phyloP scores from a whole-genome alignment of 2,888 invertebrate genomes.

The Morpho achilles region DNA sequence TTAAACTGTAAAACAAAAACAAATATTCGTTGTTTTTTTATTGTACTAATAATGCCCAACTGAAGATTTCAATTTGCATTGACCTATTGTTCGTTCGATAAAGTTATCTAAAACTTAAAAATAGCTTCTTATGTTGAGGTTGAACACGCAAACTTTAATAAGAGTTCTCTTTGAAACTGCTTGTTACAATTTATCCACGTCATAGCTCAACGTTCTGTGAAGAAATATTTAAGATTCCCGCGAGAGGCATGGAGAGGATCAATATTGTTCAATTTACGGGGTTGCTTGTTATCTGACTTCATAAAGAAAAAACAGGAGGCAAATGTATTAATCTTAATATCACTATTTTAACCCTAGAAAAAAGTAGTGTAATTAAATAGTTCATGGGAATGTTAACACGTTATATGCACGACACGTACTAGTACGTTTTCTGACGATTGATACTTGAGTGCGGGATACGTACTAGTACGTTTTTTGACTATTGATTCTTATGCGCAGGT shows the following conservation, averaged over 20 bases:
- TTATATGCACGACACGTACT: too few relatives aligned
- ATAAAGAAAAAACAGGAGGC: background rate
- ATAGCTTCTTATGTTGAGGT: background rate
- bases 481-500: too few relatives aligned
- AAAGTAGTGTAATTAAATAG: too few relatives aligned
- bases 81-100: background rate
- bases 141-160: constrained; percentile 7
- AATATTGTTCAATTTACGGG: constrained; percentile 19
- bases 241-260: constrained; percentile 17
- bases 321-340: too few relatives aligned
- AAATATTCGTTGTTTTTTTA: too few relatives aligned
- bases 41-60: too few relatives aligned
- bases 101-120: background rate
- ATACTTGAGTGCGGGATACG: too few relatives aligned
- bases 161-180: constrained; percentile 7
- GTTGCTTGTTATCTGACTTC: constrained; percentile 5
- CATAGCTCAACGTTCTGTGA: constrained; percentile 23
- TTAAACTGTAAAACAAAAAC: too few relatives aligned
- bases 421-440: too few relatives aligned
- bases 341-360: too few relatives aligned
- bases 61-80: background rate
- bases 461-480: too few relatives aligned
- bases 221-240: constrained; percentile 28
- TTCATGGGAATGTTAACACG: too few relatives aligned
- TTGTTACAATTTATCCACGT: constrained; percentile 28